Base-by-base conservation (phyloP, 2,888 invertebrate species). In the Pseudococcus longispinus region DNA sequence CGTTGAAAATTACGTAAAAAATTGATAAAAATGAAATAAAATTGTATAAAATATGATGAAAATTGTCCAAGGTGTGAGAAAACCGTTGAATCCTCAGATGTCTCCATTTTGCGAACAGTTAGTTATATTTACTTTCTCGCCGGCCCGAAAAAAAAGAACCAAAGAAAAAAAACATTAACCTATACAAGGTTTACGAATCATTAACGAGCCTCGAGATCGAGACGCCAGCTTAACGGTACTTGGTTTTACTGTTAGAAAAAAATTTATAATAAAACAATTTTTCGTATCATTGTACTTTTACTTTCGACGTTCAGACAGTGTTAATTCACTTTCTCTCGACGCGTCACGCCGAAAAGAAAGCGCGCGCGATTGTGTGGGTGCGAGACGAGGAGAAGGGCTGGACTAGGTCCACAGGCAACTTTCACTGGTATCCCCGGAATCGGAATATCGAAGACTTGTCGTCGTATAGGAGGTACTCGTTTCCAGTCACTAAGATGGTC, bases 321-420 rank as follows among this genome's bases (percentile, higher is more conserved):
- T 84, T 46, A 85, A 85, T 74, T 86, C 77, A 86, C 86, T 86
- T 86, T 86, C 86, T 86, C 86, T 86, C 9, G 86, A 80, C 86
- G 86, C 86, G 86, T 86, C 86, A 86, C 86, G 86, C 77, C 86
- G 80, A 80, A 86, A 86, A 86, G 86, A 86, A 86, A 86, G 86
- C 86, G 86, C 86, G 44, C 46, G 77, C 55, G 77, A 86, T 86
- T 77, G 55, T 77, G 86, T 86, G 26, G 86, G 86, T 26, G 84
- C 37, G 37, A 37, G 46, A 51, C 44, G 51, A 37, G 18, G 37
- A 29, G 86, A 46, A 70, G 86, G 77, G 80, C 70, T 26, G 51
- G 46, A 44, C 70, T 42, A 65, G 85, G 85, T 44, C 86, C 86
- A 77, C 51, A 70, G 86, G 86, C 86, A 86, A 80, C 86, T 86